phyloP scores from a whole-genome alignment of 2,888 invertebrate genomes.

The Brachypterus glaber region DNA sequence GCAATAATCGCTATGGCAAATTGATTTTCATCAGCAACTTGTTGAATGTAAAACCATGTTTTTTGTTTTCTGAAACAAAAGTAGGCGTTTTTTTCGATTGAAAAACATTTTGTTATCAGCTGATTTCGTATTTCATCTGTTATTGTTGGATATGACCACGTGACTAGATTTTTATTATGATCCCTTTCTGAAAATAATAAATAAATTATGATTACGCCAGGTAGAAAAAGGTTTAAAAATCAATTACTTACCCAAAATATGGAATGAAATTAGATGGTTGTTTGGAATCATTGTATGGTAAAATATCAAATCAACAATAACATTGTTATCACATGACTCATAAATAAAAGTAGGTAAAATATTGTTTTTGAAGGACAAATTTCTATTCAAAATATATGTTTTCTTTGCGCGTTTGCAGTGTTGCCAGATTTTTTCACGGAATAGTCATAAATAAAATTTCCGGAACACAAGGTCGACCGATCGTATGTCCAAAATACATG shows the following conservation, averaged over 20 bases:
- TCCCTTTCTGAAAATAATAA: constrained; percentile 1
- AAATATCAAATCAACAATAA: constrained; percentile 6
- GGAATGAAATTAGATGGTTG: constrained; percentile 22
- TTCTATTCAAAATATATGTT: neutral
- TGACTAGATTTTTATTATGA: neutral
- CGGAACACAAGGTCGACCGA: no score
- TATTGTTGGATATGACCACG: neutral
- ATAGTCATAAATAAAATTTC: no score
- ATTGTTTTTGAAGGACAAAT: constrained; percentile 5
- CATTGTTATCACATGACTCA: constrained; percentile 6
- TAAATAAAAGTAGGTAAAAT: constrained; percentile 8
- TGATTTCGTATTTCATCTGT: neutral
- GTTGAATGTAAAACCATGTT: neutral
- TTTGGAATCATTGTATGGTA: constrained; percentile 14
- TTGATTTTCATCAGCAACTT: neutral
- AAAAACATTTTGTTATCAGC: neutral
- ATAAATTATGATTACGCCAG: constrained; percentile 20
- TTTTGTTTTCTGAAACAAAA: neutral
- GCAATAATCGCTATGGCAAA: neutral
- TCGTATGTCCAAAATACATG: no score
- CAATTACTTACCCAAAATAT: constrained; percentile 22
- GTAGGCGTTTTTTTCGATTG: neutral
- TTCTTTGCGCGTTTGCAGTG: neutral
- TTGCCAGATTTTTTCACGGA: neutral
- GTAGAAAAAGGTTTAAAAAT: neutral